Conservation (phyloP, 2,888 invertebrate species). For the Eristalis intricaria region DNA sequence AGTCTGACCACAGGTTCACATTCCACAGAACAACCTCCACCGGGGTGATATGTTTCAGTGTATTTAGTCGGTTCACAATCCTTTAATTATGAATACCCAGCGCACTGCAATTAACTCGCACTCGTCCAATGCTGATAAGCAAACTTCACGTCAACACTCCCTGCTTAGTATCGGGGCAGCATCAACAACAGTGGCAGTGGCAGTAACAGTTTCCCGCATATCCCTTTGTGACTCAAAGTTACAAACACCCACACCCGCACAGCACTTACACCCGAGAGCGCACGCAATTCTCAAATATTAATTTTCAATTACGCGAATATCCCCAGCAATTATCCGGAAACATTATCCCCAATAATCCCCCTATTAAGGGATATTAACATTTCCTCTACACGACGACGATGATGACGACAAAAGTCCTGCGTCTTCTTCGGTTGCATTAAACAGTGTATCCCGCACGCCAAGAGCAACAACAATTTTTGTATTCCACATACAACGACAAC, state of each 20-base stretch:
- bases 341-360: constrained; percentile 71
- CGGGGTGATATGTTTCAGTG: not conserved
- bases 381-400: constrained; percentile 58
- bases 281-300: constrained; percentile 67
- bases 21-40: not conserved
- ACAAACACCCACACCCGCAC: constrained; percentile 14
- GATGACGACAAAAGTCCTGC: constrained; percentile 40
- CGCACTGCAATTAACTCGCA: constrained; percentile 49
- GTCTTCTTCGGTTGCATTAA: constrained; percentile 67
- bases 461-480: constrained; percentile 42
- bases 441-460: constrained; percentile 54
- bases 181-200: not conserved
- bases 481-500: constrained; percentile 33
- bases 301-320: constrained; percentile 72
- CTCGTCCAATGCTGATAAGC: constrained; percentile 28
- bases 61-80: not conserved
- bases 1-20: constrained; percentile 1
- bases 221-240: constrained; percentile 38
- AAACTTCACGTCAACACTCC: constrained; percentile 40
- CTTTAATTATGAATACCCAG: constrained; percentile 55
- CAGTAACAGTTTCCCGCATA: constrained; percentile 33
- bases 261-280: constrained; percentile 2
- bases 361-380: constrained; percentile 71
- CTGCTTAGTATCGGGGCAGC: not conserved
- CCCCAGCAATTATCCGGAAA: constrained; percentile 69